phyloP scores from a whole-genome alignment of 2,113 vertebrate species.

The Mobula hypostoma region DNA sequence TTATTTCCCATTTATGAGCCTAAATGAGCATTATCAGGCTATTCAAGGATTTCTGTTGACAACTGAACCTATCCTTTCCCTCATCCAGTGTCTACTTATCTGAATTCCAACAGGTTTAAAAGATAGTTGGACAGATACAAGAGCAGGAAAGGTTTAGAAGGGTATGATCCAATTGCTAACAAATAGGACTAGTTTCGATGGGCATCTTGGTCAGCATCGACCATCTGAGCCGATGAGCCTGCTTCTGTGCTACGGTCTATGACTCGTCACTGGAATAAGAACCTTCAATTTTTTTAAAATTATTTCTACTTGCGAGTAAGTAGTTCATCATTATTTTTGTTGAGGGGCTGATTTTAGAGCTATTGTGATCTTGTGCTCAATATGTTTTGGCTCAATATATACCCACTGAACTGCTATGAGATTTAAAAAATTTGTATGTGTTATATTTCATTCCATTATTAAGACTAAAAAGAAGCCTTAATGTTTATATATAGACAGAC shows the following conservation, averaged over 20 bases:
- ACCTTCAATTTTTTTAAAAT: background rate
- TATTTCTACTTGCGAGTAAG: background rate
- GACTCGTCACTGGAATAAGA: background rate
- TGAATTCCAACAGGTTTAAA: too few relatives aligned
- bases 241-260: too few relatives aligned
- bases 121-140: too few relatives aligned
- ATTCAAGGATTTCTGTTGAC: background rate
- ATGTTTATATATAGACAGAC: background rate
- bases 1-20: background rate
- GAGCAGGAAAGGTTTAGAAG: too few relatives aligned
- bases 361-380: background rate
- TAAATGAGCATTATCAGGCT: background rate
- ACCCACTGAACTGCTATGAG: background rate
- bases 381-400: background rate
- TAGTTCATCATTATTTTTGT: background rate
- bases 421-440: background rate
- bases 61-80: background rate
- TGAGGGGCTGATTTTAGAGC: background rate
- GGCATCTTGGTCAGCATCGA: too few relatives aligned
- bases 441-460: background rate
- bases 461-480: background rate
- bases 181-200: too few relatives aligned
- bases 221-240: too few relatives aligned
- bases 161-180: too few relatives aligned
- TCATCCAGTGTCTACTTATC: background rate